Base-by-base conservation (phyloP, 23 tunicate genomes). In the Aplidium turbinatum region DNA sequence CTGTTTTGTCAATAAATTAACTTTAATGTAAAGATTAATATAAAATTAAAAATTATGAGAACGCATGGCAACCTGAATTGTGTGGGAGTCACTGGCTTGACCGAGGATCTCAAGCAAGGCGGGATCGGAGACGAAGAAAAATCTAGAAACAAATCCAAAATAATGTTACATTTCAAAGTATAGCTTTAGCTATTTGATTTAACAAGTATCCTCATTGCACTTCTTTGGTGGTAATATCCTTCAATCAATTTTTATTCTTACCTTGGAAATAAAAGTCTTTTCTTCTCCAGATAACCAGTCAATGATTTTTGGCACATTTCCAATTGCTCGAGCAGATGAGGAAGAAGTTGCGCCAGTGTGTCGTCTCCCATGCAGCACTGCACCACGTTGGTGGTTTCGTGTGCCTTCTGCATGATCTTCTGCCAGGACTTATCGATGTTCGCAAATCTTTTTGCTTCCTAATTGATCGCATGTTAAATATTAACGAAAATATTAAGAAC, bases 391-490 rank as follows among this genome's bases (percentile, higher is more conserved):
- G 99, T 95, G 76, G 84, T 95, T 72, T 95, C 99, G 87, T 95
- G 99, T 0, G 99, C 99, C 65, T 95, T 95, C 81, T 95, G 99
- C 99, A 95, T 95, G 68, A 95, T 95, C 78, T 95, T 95, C 76
- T 95, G 99, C 99, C 99, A 95, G 20, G 93, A 84, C 55, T 95
- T 95, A 77, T 95, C 99, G 90, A 95, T 95, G 86, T 95, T 95
- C 4, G 82, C 81, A 31, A 95, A 95, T 39, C 99, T 39, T 83
- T 95, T 95, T 36, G 99, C 96, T 79, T 95, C 99, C 97, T 91
- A 46, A 42, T n/a, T n/a, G n/a, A n/a, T n/a, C n/a, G n/a, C n/a
- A n/a, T n/a, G n/a, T n/a, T n/a, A n/a, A n/a, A n/a, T n/a, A n/a
- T n/a, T n/a, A n/a, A n/a, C n/a, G n/a, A n/a, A n/a, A n/a, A n/a